Evolutionary conservation across 2,888 invertebrate species (phyloP), one percentile per base, ranked within the genome.

Genomic region (Galeruca laticollis): DNA sequence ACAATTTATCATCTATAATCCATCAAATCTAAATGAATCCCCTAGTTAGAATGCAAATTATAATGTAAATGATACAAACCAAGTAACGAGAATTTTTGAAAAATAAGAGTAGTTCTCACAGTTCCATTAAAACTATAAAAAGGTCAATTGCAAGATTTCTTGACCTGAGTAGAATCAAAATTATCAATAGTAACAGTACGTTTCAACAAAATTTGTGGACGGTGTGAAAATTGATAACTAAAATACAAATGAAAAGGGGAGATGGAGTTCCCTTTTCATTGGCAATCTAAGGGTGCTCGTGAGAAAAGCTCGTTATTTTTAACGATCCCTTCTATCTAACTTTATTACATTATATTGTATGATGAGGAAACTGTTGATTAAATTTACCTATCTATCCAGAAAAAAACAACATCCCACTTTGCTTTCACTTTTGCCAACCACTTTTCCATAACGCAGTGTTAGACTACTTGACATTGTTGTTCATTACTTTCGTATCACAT

Each of bases 251-350:
- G 6, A 26, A 49, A 69, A 66, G 49, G 26, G 51, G 64, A 51
- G 49, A 64, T 33, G 74, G 11, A 33, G 56, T 10, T 35, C 18
- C 73, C 71, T 72, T 74, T 73, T 75, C 73, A 71, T 71, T 73
- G 74, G 59, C 72, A 70, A 73, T 73, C 61, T 74, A 68, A 71
- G 72, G 51, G 68, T 54, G 67, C 71, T 76, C 73, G 69, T 75
- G 74, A 75, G 75, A 77, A 78, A 78, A 80, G 77, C 77, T 78
- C 78, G 78, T 80, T 79, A 79, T 78, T 80, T 80, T 80, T 80
- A 80, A 79, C 77, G 78, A 76, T 75, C 74, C 73, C 62, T 60
- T 52, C 65, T 70, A 70, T 64, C 73, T 73, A 69, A 63, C 72
- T 71, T 68, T 74, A 77, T 76, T 77, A 78, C 77, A 77, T 77